phyloP scores from a whole-genome alignment of 2,888 invertebrate species.

The Nomada fucata region DNA sequence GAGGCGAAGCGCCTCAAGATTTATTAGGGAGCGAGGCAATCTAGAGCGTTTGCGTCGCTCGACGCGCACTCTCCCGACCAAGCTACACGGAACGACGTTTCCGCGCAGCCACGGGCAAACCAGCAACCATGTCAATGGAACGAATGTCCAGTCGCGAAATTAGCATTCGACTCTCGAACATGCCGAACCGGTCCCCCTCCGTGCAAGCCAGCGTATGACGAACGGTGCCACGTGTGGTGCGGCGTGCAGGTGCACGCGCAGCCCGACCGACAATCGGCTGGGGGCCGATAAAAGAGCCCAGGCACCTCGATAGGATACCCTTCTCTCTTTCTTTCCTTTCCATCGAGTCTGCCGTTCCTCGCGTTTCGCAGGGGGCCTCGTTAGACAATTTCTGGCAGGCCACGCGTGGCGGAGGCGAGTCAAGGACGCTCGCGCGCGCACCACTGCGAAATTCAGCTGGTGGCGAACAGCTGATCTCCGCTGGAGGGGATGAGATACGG shows the following conservation, averaged over 20 bases:
- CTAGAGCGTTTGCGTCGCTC: too few relatives aligned
- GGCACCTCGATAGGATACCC: not conserved
- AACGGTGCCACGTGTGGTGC: slow-evolving; percentile 32
- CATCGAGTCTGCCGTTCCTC: not conserved
- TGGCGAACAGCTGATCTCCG: slow-evolving; percentile 42
- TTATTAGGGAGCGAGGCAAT: too few relatives aligned
- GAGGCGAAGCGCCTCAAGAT: too few relatives aligned
- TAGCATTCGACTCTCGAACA: slow-evolving; percentile 21
- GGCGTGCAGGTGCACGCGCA: slow-evolving; percentile 13
- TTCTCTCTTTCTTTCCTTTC: not conserved
- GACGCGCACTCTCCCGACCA: too few relatives aligned
- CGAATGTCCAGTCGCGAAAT: not conserved
- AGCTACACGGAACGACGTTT: too few relatives aligned
- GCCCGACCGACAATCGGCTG: slow-evolving; percentile 1
- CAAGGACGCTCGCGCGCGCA: slow-evolving; percentile 63
- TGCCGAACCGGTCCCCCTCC: slow-evolving; percentile 7
- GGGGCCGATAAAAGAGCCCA: slow-evolving; percentile 6
- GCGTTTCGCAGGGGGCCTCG: slow-evolving; percentile 36
- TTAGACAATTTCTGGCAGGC: slow-evolving; percentile 62
- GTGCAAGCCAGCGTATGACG: slow-evolving; percentile 28
- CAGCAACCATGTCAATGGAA: not conserved
- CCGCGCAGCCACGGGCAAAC: not conserved
- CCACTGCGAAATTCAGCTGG: slow-evolving; percentile 68
- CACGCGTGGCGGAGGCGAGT: slow-evolving; percentile 36
- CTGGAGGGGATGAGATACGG: slow-evolving; percentile 63